Base-by-base conservation (phyloP, 2,797 vertebrate species). In the Loris lydekkerianus region DNA sequence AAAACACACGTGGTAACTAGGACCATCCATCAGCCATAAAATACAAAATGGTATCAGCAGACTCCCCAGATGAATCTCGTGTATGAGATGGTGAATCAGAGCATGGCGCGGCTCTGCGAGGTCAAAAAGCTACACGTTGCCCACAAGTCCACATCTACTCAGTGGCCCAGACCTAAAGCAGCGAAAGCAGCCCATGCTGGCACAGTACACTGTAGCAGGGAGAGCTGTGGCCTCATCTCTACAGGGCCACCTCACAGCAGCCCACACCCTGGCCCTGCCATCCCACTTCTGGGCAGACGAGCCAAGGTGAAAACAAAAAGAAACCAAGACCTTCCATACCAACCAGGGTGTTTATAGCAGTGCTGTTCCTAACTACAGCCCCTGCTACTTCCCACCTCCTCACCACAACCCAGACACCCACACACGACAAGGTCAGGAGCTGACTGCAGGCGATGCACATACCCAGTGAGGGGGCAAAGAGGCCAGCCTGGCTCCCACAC, bases 381-480 rank as follows among this genome's bases (percentile, higher is more conserved):
- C 25, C 5, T 3, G 0, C 61, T 21, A 65, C 49, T 46, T 34
- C 46, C 29, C 0, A 0, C 61, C 23, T 37, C 58, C 5, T 21
- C 2, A 0, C 37, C 2, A 4, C 14, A 49, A 13, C 27, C 25
- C 17, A 18, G 4, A 20, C 10, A 46, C 43, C 53, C 29, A 2
- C 31, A 23, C 46, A 31, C 5, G 40, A 20, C 10, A 9, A 27
- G 37, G 58, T 76, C 80, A 1, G 34, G 76, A 73, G 11, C 40
- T 10, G 65, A 73, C 76, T 0, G 4, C 8, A 13, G 37, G 37
- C 13, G 0, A 7, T 29, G 3, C 25, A 40, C 1, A 25, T 37
- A 5, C 60, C 78, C 60, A 5, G 15, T 17, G 37, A 65, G 46
- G 20, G 49, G 34, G 27, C 43, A 9, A 21, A 63, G 67, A 23